These are phyloP conservation scores for Bryconaethiops microstoma DNA, from an alignment of 2,797 vertebrate genomes.

Conservation along the genomic window DNA sequence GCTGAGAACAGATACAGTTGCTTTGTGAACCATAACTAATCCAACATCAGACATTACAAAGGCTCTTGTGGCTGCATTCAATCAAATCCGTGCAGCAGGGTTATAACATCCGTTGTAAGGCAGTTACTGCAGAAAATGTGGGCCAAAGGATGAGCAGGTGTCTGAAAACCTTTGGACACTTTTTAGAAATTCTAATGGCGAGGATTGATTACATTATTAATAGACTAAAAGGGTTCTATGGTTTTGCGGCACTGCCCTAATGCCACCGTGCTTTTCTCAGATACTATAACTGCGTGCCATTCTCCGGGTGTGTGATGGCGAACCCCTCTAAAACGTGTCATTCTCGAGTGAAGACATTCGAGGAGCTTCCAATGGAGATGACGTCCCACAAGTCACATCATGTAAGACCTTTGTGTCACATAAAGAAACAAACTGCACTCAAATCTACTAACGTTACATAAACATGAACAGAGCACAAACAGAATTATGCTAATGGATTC, in stretches of 20 bases:
- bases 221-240: too few species aligned
- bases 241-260: neutral
- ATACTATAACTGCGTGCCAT: conserved; percentile 97
- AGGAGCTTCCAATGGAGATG: conserved; percentile 89
- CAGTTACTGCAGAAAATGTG: too few species aligned
- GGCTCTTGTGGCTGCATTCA: too few species aligned
- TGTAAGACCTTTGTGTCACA: conserved; percentile 71
- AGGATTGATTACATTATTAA: too few species aligned
- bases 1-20: too few species aligned
- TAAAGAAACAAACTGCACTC: neutral
- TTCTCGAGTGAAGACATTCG: conserved; percentile 93
- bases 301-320: conserved; percentile 86
- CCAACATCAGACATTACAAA: too few species aligned
- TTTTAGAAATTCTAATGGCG: too few species aligned
- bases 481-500: neutral
- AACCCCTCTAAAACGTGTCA: conserved; percentile 82
- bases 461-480: neutral
- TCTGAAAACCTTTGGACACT: too few species aligned
- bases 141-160: too few species aligned
- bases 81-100: too few species aligned
- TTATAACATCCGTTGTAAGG: too few species aligned
- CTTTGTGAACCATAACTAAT: too few species aligned
- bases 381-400: conserved; percentile 84
- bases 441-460: neutral
- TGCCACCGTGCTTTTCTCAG: conserved; percentile 64